Evolutionary conservation across 2,113 vertebrate species (phyloP), one percentile per base, ranked within the genome.

Genomic region (Rousettus leschenaultii): DNA sequence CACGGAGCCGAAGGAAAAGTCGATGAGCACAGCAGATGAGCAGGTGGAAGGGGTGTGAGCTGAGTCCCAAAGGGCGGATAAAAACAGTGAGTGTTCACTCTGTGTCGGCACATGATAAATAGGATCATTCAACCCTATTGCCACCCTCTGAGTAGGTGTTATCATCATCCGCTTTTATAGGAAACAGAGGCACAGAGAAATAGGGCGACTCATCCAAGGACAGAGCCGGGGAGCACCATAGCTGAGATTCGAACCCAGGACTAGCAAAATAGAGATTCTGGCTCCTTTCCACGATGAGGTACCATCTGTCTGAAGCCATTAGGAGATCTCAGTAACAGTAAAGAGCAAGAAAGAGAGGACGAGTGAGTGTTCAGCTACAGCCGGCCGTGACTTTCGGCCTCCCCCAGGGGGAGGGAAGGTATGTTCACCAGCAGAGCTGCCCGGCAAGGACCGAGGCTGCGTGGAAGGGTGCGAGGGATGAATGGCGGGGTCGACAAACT

Each of bases 401-500:
- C 11, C 63, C 63, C 84, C 6, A 30, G 11, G 24, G 40, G 13
- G 48, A 33, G 33, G 78, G 28, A 35, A n/a, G 21, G 28, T 0
- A 8, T 24, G 30, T 43, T 89, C 71, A 63, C 14, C 19, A 16
- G 16, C 63, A 45, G 35, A 57, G 65, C 59, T 13, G 45, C 55
- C 19, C 0, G 12, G 35, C 48, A 18, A 8, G 14, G 45, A 40
- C 33, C 0, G 6, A 4, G 26, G 33, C 71, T 26, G 7, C 2
- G 0, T 1, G 10, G 43, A 45, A 77, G 68, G 87, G 18, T 0
- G 0, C 14, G 2, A 26, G 63, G 16, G 33, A 30, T 24, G 13
- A 45, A 26, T 8, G 59, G 26, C 75, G 45, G 68, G 71, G 16
- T 0, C 18, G 82, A 74, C 11, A 0, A 7, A 7, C 11, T 1